A percentile compares a stretch with the other conserved stretches of the same genome.
These are phyloP conservation scores for Gasteruption jaculator DNA, from an alignment of 2,888 invertebrate species.

Conservation along the genomic window DNA sequence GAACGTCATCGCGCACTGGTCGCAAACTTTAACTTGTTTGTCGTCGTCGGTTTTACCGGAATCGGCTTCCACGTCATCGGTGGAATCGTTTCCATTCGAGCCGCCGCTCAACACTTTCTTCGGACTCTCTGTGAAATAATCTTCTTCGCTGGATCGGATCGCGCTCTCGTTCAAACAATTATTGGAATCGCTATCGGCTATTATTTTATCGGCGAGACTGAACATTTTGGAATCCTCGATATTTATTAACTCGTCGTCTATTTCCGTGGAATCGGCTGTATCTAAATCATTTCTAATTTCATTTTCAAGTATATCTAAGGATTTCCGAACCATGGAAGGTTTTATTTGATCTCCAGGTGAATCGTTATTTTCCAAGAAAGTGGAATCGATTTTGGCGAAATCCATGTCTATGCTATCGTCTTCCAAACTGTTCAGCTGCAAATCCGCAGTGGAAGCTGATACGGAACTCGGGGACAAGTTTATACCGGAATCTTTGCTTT, in stretches of 20 bases:
- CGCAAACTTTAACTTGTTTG: slow-evolving; percentile 26
- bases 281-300: slow-evolving; percentile 10
- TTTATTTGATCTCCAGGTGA: background rate
- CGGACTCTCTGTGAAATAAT: too few species aligned
- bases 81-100: background rate
- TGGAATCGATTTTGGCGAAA: slow-evolving; percentile 27
- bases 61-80: background rate
- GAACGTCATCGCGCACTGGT: slow-evolving; percentile 40
- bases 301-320: slow-evolving; percentile 11
- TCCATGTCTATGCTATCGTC: slow-evolving; percentile 22
- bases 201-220: background rate
- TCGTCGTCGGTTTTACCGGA: background rate
- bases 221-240: background rate
- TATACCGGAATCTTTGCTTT: slow-evolving; percentile 29
- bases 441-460: slow-evolving; percentile 20
- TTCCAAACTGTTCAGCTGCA: slow-evolving; percentile 20
- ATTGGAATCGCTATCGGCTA: background rate
- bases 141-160: too few species aligned
- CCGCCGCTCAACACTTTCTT: too few species aligned
- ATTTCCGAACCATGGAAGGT: slow-evolving; percentile 9
- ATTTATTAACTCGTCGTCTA: background rate
- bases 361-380: slow-evolving; percentile 14
- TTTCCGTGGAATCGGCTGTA: too few species aligned
- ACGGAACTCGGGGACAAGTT: slow-evolving; percentile 19
- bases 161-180: too few species aligned